These are phyloP conservation scores for Palloptera scutellata DNA, from an alignment of 2,888 invertebrate genomes.

Conservation along the genomic window DNA sequence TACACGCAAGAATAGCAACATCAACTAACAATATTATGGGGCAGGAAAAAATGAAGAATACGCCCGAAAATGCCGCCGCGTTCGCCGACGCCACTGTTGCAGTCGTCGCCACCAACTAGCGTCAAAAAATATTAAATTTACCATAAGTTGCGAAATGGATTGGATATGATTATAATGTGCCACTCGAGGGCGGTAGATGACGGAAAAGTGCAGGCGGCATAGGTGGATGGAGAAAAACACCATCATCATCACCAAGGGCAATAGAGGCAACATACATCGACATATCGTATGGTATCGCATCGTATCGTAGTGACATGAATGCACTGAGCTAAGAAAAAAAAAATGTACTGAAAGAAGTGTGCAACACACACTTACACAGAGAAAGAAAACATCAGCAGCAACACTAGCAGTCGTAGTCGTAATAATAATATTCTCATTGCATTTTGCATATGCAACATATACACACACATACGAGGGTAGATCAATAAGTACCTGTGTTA, in stretches of 20 bases:
- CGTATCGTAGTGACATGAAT: neutral
- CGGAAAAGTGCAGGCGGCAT: neutral
- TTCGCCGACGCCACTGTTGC: neutral
- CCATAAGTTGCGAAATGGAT: slow-evolving; percentile 24
- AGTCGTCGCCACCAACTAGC: neutral
- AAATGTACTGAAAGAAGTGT: slow-evolving; percentile 1
- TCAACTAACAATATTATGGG: neutral
- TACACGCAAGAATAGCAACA: neutral
- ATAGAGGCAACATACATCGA: neutral
- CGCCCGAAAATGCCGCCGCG: neutral
- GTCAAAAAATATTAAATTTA: slow-evolving; percentile 18
- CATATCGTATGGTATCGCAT: neutral
- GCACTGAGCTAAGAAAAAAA: neutral
- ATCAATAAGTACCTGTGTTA: too few relatives aligned
- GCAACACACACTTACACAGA: neutral
- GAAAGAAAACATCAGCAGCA: neutral
- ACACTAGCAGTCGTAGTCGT: neutral
- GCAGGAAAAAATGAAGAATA: neutral
- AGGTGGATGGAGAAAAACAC: neutral
- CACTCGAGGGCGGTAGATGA: neutral
- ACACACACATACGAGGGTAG: too few relatives aligned
- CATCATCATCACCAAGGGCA: neutral
- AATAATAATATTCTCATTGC: too few relatives aligned
- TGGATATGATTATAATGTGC: slow-evolving; percentile 24
- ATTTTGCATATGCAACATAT: too few relatives aligned